Evolutionary conservation across 2,888 invertebrate genomes (phyloP).

Genomic region (Crocallis elinguaria): DNA sequence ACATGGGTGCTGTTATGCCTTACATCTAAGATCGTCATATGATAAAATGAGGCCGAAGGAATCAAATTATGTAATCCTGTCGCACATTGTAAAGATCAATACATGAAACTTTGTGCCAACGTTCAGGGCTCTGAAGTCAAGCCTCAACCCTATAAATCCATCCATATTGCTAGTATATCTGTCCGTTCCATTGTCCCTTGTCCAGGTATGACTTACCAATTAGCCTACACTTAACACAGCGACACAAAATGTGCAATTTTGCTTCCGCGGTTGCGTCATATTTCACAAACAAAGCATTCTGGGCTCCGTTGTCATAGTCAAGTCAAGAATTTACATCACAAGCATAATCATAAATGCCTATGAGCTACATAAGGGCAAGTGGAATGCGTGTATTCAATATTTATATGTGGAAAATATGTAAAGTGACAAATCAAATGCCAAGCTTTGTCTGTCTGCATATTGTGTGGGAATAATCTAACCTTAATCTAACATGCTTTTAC

Average conservation of each 20-base stretch:
- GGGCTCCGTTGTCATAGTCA: conserved; percentile 22
- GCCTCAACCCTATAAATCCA: not conserved
- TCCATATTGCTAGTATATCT: not conserved
- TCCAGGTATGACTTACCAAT: conserved; percentile 27
- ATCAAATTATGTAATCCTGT: no score
- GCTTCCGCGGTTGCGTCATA: conserved; percentile 47
- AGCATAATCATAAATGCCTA: conserved; percentile 18
- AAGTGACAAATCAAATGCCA: not conserved
- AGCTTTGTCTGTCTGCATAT: not conserved
- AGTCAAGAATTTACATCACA: conserved; percentile 16
- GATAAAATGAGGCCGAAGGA: no score
- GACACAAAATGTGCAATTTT: conserved; percentile 29
- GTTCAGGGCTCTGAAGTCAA: no score
- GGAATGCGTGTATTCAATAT: conserved; percentile 28
- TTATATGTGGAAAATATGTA: conserved; percentile 10
- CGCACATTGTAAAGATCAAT: no score
- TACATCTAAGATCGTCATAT: no score
- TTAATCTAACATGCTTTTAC: not conserved
- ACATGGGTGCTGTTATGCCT: no score
- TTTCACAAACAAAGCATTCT: conserved; percentile 34
- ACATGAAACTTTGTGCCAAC: no score
- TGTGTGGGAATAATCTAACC: conserved; percentile 1
- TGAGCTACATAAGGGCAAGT: conserved; percentile 9
- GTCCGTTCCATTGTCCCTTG: conserved; percentile 5
- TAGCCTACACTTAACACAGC: conserved; percentile 19